Percentiles rank a stretch among this genome's conserved stretches.
phyloP scores from a whole-genome alignment of 2,888 invertebrate species.

The Drosophila seclusa region DNA sequence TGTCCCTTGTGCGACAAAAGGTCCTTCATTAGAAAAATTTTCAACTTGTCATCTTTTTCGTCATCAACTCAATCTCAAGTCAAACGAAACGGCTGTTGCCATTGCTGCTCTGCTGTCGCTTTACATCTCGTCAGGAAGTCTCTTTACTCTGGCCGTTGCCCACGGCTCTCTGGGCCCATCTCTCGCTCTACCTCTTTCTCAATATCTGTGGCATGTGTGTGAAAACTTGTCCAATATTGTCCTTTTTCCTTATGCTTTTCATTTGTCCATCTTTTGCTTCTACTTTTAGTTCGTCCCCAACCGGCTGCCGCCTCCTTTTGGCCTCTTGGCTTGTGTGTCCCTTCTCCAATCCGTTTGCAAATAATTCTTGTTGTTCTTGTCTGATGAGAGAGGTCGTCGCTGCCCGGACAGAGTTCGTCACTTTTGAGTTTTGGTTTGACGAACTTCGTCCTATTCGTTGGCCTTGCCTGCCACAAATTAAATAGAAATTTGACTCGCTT shows the following conservation, averaged over 20 bases:
- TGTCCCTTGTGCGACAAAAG: constrained; percentile 72
- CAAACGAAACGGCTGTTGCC: constrained; percentile 75
- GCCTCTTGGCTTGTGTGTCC: constrained; percentile 40
- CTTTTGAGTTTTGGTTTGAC: constrained; percentile 72
- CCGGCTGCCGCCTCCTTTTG: constrained; percentile 28
- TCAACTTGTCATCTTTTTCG: constrained; percentile 82
- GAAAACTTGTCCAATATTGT: constrained; percentile 75
- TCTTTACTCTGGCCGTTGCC: constrained; percentile 23
- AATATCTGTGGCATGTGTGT: constrained; percentile 51
- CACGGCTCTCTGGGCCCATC: constrained; percentile 2
- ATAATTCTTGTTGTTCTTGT: constrained; percentile 52
- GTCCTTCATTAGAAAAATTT: constrained; percentile 82
- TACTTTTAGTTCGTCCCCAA: constrained; percentile 31
- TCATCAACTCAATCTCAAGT: constrained; percentile 81
- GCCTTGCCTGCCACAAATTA: constrained; percentile 38
- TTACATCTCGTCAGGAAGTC: constrained; percentile 70
- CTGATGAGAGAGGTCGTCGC: constrained; percentile 56
- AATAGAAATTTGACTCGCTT: constrained; percentile 54
- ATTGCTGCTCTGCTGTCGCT: constrained; percentile 63
- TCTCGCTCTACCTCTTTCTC: constrained; percentile 15
- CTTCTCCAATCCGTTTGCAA: constrained; percentile 34
- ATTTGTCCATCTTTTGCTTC: constrained; percentile 75
- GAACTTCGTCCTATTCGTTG: constrained; percentile 63
- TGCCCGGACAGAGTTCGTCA: constrained; percentile 66
- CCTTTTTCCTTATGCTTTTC: constrained; percentile 78